Evolutionary conservation across 1,140 invertebrate genomes (phyloP).

Genomic region (Drosophila carrolli): DNA sequence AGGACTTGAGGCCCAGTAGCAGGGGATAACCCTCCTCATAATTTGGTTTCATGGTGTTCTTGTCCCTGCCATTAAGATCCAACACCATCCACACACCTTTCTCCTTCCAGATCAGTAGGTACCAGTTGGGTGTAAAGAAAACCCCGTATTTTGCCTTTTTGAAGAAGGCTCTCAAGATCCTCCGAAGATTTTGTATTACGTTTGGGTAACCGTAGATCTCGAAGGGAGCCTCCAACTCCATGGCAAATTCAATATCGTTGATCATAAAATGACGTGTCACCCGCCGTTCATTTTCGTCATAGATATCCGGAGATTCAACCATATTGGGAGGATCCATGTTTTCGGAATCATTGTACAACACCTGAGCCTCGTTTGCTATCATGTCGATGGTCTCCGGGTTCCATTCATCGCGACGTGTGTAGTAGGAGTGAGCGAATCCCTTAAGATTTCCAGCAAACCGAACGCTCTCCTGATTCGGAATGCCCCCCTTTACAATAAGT

Average conservation of each 20-base stretch:
- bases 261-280: constrained; percentile 64
- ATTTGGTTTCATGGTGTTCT: constrained; percentile 28
- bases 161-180: constrained; percentile 48
- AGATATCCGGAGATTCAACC: constrained; percentile 35
- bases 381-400: constrained; percentile 49
- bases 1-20: constrained; percentile 45
- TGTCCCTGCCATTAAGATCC: constrained; percentile 60
- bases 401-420: constrained; percentile 62
- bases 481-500: neutral
- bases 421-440: constrained; percentile 58
- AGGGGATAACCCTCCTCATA: constrained; percentile 43
- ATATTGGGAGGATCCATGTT: constrained; percentile 45
- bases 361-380: constrained; percentile 49
- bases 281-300: constrained; percentile 57
- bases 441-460: constrained; percentile 53
- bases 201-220: constrained; percentile 41
- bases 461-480: constrained; percentile 45
- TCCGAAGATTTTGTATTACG: constrained; percentile 29
- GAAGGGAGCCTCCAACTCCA: constrained; percentile 61
- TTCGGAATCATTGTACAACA: constrained; percentile 59
- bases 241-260: constrained; percentile 64
- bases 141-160: constrained; percentile 39
- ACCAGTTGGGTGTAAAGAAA: constrained; percentile 54
- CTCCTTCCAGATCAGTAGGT: constrained; percentile 70
- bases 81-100: constrained; percentile 67